Conservation (phyloP, 2,113 vertebrate species). For the Leucopternis melanops region DNA sequence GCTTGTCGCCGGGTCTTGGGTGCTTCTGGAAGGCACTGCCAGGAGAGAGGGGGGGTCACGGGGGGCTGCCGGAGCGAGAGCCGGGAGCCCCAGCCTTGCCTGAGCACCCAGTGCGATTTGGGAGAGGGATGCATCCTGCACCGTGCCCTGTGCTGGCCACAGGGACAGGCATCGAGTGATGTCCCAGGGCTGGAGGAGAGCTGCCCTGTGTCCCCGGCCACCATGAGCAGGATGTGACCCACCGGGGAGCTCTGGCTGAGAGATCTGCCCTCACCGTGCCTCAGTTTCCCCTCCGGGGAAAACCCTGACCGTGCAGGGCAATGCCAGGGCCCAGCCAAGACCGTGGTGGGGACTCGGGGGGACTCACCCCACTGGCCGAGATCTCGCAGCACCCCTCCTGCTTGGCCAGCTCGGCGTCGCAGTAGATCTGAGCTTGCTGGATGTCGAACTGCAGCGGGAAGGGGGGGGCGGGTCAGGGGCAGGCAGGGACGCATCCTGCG, state of each 20-base stretch:
- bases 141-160: fast-evolving
- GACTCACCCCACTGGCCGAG: conserved; percentile 80
- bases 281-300: background rate
- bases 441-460: conserved; percentile 80
- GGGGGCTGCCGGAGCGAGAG: background rate
- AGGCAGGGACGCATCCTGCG: fast-evolving
- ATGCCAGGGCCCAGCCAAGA: fast-evolving
- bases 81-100: background rate
- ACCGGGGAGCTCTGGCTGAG: no score
- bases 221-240: background rate
- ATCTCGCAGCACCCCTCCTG: conserved; percentile 94
- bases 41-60: fast-evolving
- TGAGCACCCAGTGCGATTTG: fast-evolving
- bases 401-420: conserved; percentile 81
- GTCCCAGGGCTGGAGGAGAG: background rate
- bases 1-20: conserved; percentile 89
- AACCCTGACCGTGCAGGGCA: fast-evolving
- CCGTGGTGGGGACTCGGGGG: fast-evolving
- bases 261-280: fast-evolving
- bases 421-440: conserved; percentile 90
- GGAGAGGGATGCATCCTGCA: background rate
- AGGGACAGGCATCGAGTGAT: background rate
- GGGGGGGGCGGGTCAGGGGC: background rate
- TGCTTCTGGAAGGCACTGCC: conserved; percentile 82
- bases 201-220: fast-evolving